phyloP scores from a whole-genome alignment of 1,140 invertebrate genomes.

The Trichonephila inaurata region DNA sequence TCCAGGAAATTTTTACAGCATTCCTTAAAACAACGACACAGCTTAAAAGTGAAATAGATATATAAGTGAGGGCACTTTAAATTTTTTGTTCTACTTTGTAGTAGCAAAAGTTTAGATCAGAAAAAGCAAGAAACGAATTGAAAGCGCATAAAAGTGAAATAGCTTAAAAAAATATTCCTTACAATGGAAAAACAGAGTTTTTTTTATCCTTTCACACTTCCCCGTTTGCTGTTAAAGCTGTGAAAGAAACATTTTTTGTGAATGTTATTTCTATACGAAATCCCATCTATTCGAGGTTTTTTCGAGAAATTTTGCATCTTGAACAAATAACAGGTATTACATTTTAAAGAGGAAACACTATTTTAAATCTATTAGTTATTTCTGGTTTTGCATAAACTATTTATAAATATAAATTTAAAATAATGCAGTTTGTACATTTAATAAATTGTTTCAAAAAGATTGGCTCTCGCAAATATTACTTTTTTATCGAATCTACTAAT shows the following conservation, averaged over 20 bases:
- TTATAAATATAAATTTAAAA: no score
- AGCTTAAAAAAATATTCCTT: not conserved
- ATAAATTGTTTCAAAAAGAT: no score
- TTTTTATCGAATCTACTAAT: no score
- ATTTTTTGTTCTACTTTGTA: not conserved
- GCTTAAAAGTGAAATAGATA: slow-evolving; percentile 22
- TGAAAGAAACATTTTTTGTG: not conserved
- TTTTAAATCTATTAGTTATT: no score
- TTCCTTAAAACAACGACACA: slow-evolving; percentile 24
- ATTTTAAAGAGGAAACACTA: no score
- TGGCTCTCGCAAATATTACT: no score
- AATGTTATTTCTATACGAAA: not conserved
- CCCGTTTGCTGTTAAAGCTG: not conserved
- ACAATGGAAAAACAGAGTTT: not conserved
- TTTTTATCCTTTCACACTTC: not conserved
- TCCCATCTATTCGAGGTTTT: no score
- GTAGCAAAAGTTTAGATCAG: slow-evolving; percentile 1
- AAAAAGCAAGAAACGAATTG: not conserved
- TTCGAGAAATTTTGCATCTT: no score
- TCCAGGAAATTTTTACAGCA: not conserved
- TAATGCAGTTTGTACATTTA: no score
- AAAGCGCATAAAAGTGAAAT: not conserved
- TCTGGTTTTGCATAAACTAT: no score
- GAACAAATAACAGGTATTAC: no score
- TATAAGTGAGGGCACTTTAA: not conserved